phyloP scores from a whole-genome alignment of 2,888 invertebrate genomes.

The Idaea dimidiata region DNA sequence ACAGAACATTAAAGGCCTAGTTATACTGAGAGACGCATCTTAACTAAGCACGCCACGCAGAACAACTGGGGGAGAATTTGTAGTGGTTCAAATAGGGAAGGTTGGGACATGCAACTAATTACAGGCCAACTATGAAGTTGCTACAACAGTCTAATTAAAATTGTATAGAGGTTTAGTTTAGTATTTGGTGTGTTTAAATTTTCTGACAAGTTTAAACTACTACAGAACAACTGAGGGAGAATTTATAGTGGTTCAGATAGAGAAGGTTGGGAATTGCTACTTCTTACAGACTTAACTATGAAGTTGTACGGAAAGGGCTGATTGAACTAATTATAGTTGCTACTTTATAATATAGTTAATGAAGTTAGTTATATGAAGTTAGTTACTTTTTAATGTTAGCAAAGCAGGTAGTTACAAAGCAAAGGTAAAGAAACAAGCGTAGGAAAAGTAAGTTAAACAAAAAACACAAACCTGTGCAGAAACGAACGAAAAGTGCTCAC shows the following conservation, averaged over 20 bases:
- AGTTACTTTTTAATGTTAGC: too few species aligned
- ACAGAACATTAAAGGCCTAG: too few species aligned
- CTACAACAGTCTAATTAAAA: neutral
- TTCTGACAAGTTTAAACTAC: too few species aligned
- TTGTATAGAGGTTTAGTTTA: too few species aligned
- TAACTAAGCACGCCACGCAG: slow-evolving; percentile 84
- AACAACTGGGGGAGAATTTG: slow-evolving; percentile 73
- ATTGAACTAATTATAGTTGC: too few species aligned
- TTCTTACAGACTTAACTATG: neutral
- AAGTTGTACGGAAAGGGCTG: slow-evolving; percentile 1
- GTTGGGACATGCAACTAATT: neutral
- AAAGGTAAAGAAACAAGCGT: slow-evolving; percentile 6
- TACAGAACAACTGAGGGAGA: slow-evolving; percentile 80
- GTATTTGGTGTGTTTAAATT: too few species aligned
- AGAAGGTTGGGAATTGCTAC: neutral
- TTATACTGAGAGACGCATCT: slow-evolving; percentile 87
- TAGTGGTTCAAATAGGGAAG: neutral
- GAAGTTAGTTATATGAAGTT: too few species aligned
- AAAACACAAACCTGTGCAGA: slow-evolving; percentile 25
- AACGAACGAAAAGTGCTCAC: neutral
- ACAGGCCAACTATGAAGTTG: neutral
- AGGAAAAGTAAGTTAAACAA: slow-evolving; percentile 7
- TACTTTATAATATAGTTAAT: too few species aligned
- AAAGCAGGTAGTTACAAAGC: neutral
- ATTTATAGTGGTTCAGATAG: neutral